phyloP scores from a whole-genome alignment of 2,797 vertebrate genomes.

The Tokudaia muenninki region DNA sequence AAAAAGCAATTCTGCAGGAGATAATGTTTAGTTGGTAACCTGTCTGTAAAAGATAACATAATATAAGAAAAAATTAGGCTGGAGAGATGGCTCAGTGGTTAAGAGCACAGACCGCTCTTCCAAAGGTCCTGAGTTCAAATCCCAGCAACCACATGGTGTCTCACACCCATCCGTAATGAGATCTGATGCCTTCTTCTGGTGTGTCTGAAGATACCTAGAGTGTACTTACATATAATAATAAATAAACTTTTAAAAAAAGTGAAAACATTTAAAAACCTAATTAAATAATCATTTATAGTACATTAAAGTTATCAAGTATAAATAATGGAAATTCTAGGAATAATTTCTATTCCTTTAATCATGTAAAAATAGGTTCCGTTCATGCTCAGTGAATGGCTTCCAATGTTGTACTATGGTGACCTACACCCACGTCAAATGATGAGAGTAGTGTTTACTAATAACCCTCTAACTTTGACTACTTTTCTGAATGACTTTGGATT shows the following conservation, averaged over 20 bases:
- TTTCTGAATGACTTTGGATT: not conserved
- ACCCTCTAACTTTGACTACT: not conserved
- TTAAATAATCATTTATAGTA: not conserved
- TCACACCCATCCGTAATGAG: too few relatives aligned
- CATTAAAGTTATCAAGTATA: not conserved
- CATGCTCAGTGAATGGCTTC: not conserved
- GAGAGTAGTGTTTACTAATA: not conserved
- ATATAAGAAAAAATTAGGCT: not conserved
- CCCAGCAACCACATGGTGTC: too few relatives aligned
- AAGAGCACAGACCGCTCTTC: too few relatives aligned
- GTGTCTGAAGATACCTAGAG: too few relatives aligned
- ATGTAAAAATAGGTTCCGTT: not conserved
- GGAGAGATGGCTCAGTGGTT: too few relatives aligned
- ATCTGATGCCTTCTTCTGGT: too few relatives aligned
- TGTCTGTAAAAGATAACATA: not conserved
- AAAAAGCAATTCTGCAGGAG: not conserved
- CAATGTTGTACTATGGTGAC: not conserved
- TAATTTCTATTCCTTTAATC: not conserved
- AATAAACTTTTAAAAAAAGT: too few relatives aligned
- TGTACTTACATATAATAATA: too few relatives aligned
- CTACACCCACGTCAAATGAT: not conserved
- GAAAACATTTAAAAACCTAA: not conserved
- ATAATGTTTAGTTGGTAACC: not conserved
- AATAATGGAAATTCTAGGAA: not conserved
- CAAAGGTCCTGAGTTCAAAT: too few relatives aligned